A percentile compares a stretch with the other conserved stretches of the same genome.
Evolutionary conservation across 2,113 vertebrate species (phyloP).

Genomic region (Gavia stellata): DNA sequence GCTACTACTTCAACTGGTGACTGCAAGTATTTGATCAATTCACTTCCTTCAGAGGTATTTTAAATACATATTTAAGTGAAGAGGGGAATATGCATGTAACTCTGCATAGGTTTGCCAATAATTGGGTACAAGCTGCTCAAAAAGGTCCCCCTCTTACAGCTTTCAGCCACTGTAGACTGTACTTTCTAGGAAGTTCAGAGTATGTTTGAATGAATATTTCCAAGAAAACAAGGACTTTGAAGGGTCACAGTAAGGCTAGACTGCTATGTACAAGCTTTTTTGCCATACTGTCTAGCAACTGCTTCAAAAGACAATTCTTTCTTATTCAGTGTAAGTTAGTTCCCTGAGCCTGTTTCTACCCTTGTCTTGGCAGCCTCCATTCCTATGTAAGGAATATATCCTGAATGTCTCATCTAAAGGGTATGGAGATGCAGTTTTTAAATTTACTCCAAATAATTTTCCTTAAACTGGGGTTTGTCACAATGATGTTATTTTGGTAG

Average conservation of each 20-base stretch:
- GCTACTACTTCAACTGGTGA: not conserved
- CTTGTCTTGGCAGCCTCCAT: not conserved
- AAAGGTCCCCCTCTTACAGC: not conserved
- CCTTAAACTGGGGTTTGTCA: not conserved
- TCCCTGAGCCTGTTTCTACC: not conserved
- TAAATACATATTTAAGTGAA: not conserved
- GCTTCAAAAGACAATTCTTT: not conserved
- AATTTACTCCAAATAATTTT: not conserved
- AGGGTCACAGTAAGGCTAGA: not conserved
- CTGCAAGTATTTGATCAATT: not conserved
- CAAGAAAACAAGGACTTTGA: not conserved
- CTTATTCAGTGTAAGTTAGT: not conserved
- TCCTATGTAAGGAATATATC: not conserved
- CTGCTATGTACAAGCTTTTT: not conserved
- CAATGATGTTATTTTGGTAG: not conserved
- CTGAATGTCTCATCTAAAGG: not conserved
- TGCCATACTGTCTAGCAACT: not conserved
- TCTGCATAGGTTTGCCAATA: not conserved
- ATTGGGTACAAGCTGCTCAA: not conserved
- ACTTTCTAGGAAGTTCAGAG: not conserved
- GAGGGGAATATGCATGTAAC: not conserved
- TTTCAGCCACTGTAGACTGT: not conserved
- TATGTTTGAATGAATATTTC: not conserved
- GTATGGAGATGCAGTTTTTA: too few relatives aligned
- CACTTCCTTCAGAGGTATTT: too few relatives aligned